Base-by-base conservation (phyloP, 1,140 invertebrate genomes). In the Hirudo medicinalis region DNA sequence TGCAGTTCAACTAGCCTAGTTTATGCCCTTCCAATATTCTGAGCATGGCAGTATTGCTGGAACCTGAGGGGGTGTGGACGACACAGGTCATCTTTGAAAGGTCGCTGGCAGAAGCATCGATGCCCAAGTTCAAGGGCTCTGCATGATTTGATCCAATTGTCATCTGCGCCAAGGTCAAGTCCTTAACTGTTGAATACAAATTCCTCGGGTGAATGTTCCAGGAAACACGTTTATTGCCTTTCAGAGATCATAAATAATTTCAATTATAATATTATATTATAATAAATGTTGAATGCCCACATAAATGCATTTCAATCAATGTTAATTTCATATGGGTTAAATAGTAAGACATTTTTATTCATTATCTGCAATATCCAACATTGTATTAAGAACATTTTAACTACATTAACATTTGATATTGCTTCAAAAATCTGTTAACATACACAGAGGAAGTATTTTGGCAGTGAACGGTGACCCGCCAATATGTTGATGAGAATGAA, bases 401-500 rank as follows among this genome's bases (percentile, higher is more conserved):
- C 9, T 49, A 5, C 0, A 19, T 8, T n/a, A 63, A 63, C 22
- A 63, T 25, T 25, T 15, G 1, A 25, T 20, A 63, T 36, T 36
- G 32, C 2, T 36, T 36, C 32, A 63, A 11, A 63, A 63, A 13
- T 25, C 54, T 78, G 84, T 86, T 86, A 70, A 87, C 88, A 73
- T 25, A 63, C 57, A 25, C 57, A 49, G 20, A 70, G 69, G 69
- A 22, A 70, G n/a, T 54, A 90, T 89, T 83, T 94, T 94, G 54
- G 91, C 88, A 72, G 87, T 85, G 82, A 90, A 97, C 5, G 93
- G 93, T 66, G 91, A 93, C 74, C 93, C 92, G 79, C 89, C 90
- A 78, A 97, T 94, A 79, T 94, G 90, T 78, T 92, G 92, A 75
- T 93, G 91, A 27, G 89, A 91, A 76, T 94, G 94, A 76, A 92